Conservation (phyloP, 2,797 vertebrate genomes). For the Hyperoplus lanceolatus region DNA sequence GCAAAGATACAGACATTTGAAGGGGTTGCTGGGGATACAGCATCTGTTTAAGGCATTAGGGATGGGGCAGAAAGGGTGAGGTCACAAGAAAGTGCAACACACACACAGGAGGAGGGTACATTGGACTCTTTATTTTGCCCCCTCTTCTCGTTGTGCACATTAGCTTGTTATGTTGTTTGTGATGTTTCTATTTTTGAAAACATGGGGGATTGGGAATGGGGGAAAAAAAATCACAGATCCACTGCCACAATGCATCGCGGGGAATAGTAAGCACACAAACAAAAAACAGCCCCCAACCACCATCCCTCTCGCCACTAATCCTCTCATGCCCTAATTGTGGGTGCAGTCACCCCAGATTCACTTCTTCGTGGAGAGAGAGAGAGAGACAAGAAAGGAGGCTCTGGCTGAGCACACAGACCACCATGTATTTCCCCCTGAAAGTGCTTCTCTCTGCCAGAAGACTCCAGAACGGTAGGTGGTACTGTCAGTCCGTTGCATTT, state of each 20-base stretch:
- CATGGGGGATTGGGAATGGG: slow-evolving; percentile 35
- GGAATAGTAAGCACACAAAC: slow-evolving; percentile 63
- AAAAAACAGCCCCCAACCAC: slow-evolving; percentile 80
- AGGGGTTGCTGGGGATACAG: slow-evolving; percentile 59
- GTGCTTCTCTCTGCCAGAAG: slow-evolving; percentile 67
- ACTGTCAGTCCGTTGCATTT: slow-evolving; percentile 77
- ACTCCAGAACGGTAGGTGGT: slow-evolving; percentile 78
- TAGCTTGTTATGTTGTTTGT: slow-evolving; percentile 70
- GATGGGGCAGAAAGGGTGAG: slow-evolving; percentile 50
- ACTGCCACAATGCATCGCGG: slow-evolving; percentile 59
- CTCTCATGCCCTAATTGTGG: slow-evolving; percentile 82
- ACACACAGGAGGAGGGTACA: slow-evolving; percentile 35
- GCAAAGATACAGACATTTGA: slow-evolving; percentile 64
- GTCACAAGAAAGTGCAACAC: slow-evolving; percentile 33
- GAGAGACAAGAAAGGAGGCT: slow-evolving; percentile 29
- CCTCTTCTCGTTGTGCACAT: slow-evolving; percentile 54
- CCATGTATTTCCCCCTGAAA: slow-evolving; percentile 66
- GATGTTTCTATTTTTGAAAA: slow-evolving; percentile 75
- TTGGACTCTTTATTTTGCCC: slow-evolving; percentile 55
- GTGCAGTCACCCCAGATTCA: slow-evolving; percentile 77
- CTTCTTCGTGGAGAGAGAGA: slow-evolving; percentile 44
- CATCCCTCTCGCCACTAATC: slow-evolving; percentile 81
- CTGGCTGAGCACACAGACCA: slow-evolving; percentile 64
- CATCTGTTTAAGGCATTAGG: slow-evolving; percentile 64
- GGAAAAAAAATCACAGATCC: slow-evolving; percentile 31